Base-by-base conservation (phyloP, 1,140 invertebrate species). In the Microplitis mediator region DNA sequence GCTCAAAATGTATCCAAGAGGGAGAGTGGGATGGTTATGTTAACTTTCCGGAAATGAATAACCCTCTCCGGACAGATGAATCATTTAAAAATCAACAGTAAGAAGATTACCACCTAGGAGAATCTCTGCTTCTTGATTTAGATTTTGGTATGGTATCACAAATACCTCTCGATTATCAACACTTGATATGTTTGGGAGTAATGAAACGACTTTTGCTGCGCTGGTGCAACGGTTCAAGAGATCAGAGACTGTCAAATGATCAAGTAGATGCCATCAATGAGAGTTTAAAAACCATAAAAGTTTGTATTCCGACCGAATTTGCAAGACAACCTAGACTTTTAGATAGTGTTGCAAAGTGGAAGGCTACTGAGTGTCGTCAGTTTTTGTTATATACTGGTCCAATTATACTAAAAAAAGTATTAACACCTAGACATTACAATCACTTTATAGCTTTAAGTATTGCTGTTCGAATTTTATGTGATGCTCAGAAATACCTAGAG, bases 151-250 rank as follows among this genome's bases (percentile, higher is more conserved):
- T 79, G 64, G 69, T 78, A 8, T 65, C 72, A 35, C 68, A 75
- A 68, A 71, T 79, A 74, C 71, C 75, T 11, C 16, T 80, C 9
- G 80, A 81, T 67, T 79, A 78, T 50, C 76, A 77, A 74, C 76
- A 80, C 69, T 56, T 65, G 4, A 69, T 80, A 36, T 72, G 34
- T n/a, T 58, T 72, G 11, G 70, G 70, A 9, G 61, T 72, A 23
- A 34, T 50, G 16, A 39, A 54, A 36, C n/a, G 50, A 32, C 14
- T 71, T 11, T 13, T 63, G 35, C 23, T 31, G 14, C 5, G 32
- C 2, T 71, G 36, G 2, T 13, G 32, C 11, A 50, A 51, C 31
- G 36, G 58, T 34, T 9, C 58, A 4, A 9, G n/a, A 16, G 13
- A 51, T 11, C 5, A 50, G 14, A 35, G 60, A 63, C 34, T 71